Percentiles rank a stretch among this genome's conserved stretches.
phyloP scores from a whole-genome alignment of 2,888 invertebrate genomes.

The Spatulosminthurus flaviceps region DNA sequence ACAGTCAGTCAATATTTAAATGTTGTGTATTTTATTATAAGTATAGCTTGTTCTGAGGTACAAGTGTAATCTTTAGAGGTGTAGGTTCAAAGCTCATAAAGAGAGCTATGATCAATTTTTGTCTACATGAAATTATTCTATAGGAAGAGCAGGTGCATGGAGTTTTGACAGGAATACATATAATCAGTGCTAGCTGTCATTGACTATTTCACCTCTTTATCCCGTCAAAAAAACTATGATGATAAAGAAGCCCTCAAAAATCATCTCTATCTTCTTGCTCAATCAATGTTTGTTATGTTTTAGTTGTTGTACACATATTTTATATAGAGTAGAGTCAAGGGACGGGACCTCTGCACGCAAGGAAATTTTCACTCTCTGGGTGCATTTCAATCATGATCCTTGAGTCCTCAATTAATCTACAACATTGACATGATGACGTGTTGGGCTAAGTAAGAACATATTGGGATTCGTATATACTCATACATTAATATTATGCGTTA shows the following conservation, averaged over 20 bases:
- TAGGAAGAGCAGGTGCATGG: not conserved
- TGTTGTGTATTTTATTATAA: too few species aligned
- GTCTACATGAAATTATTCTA: not conserved
- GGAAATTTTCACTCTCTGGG: not conserved
- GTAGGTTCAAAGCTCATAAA: too few species aligned
- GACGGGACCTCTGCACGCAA: conserved; percentile 8
- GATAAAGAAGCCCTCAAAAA: not conserved
- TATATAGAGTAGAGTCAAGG: too few species aligned
- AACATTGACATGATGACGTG: conserved; percentile 44
- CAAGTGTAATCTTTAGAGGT: too few species aligned
- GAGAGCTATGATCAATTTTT: too few species aligned
- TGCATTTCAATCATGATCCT: conserved; percentile 46
- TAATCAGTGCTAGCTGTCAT: not conserved
- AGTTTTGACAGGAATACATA: not conserved
- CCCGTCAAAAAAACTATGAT: not conserved
- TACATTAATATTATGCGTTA: too few species aligned
- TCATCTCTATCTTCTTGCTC: not conserved
- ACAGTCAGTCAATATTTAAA: too few species aligned
- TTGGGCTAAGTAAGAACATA: not conserved
- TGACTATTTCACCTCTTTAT: conserved; percentile 7
- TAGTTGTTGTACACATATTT: too few species aligned
- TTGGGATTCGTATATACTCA: too few species aligned
- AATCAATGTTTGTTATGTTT: too few species aligned
- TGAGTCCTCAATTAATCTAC: conserved; percentile 46
- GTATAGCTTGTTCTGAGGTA: too few species aligned